Evolutionary conservation across 2,113 vertebrate species (phyloP).

Genomic region (Archilochus colubris): DNA sequence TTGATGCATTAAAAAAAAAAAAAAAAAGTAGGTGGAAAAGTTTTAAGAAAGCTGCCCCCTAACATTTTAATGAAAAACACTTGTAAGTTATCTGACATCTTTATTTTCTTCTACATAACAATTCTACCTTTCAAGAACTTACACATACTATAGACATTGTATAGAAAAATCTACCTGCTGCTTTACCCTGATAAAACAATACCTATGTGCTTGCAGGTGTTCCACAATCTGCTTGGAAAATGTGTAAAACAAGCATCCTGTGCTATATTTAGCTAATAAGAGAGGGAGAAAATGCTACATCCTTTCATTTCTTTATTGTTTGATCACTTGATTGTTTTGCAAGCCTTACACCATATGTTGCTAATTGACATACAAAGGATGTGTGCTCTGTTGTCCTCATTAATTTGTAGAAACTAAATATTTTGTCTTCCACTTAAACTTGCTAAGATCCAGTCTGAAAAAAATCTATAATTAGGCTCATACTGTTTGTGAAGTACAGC

Average conservation of each 20-base stretch:
- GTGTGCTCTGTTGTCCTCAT: conserved; percentile 50
- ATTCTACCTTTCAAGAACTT: background rate
- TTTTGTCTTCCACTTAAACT: conserved; percentile 64
- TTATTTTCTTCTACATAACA: background rate
- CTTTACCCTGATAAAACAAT: background rate
- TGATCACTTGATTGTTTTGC: conserved; percentile 57
- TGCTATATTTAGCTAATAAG: background rate
- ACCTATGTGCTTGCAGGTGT: conserved; percentile 70
- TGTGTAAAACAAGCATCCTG: background rate
- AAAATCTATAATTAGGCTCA: conserved; percentile 46
- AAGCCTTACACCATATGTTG: conserved; percentile 63
- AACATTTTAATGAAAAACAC: background rate
- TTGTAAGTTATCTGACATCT: background rate
- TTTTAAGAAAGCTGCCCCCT: background rate
- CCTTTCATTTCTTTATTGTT: conserved; percentile 60
- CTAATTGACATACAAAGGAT: conserved; percentile 69
- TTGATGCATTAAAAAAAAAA: background rate
- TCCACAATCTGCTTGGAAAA: conserved; percentile 70
- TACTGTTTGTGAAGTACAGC: conserved; percentile 14
- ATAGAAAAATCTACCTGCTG: background rate
- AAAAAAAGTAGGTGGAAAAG: background rate
- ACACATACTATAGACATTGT: background rate
- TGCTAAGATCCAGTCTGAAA: background rate
- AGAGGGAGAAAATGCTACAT: conserved; percentile 1
- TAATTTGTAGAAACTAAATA: conserved; percentile 68